These are phyloP conservation scores for Apostichopus japonicus DNA, from an alignment of 35 echinoderm and acorn worm genomes.

Conservation along the genomic window DNA sequence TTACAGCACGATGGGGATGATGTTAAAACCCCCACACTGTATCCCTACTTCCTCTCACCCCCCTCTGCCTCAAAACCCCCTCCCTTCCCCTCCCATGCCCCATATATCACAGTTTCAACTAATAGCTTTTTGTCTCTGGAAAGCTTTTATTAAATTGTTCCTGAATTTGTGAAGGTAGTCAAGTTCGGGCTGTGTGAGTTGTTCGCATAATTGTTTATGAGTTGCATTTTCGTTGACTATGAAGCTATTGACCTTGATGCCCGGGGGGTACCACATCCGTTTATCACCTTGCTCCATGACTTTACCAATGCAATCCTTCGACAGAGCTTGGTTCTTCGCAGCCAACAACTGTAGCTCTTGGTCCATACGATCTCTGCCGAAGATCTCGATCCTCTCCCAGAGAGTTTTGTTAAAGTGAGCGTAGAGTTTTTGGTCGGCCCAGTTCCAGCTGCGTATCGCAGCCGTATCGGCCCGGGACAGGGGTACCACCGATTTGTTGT, in stretches of 20 bases:
- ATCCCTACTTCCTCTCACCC: too few species aligned
- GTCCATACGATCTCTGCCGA: constrained; percentile 67
- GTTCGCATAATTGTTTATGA: constrained; percentile 67
- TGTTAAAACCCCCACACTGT: too few species aligned
- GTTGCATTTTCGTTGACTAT: constrained; percentile 63
- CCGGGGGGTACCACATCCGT: constrained; percentile 68
- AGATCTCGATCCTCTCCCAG: constrained; percentile 70
- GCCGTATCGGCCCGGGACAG: not conserved
- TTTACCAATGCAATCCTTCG: constrained; percentile 53
- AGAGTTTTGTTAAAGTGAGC: constrained; percentile 75
- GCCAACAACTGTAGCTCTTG: constrained; percentile 45
- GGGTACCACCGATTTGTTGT: constrained; percentile 48
- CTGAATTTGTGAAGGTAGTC: constrained; percentile 68
- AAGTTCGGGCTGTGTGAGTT: constrained; percentile 79
- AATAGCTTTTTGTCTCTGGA: not conserved
- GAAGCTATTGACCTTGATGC: constrained; percentile 72
- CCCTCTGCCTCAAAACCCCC: too few species aligned
- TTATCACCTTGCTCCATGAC: constrained; percentile 43
- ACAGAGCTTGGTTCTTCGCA: constrained; percentile 41
- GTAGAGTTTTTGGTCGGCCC: constrained; percentile 70
- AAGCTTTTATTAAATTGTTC: constrained; percentile 16
- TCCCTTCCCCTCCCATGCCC: too few species aligned
- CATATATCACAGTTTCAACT: too few species aligned
- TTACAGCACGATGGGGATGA: too few species aligned
- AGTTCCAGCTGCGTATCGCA: constrained; percentile 72